Base-by-base conservation (phyloP, 2,888 invertebrate genomes). In the Didymodactylos carnosus region DNA sequence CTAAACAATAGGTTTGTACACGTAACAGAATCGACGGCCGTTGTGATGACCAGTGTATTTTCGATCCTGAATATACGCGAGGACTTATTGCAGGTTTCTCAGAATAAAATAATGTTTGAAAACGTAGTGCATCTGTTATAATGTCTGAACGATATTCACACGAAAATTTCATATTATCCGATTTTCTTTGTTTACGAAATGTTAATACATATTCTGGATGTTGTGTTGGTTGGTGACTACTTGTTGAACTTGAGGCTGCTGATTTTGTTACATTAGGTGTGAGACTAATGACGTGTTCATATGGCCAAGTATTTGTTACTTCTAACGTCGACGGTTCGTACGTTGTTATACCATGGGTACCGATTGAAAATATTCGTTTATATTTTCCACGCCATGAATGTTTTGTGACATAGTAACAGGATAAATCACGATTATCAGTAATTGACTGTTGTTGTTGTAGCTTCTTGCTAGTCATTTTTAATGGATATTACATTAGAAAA, bases 371-470 rank as follows among this genome's bases (percentile, higher is more conserved):
- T 80, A 98, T 91, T 79, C 98, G 87, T 84, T 94, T 94, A 85
- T 98, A 98, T 81, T 92, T 95, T 83, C 97, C 98, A 84, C 94
- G 95, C 97, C 97, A 98, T 74, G 87, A 93, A 84, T 94, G 94
- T 85, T 98, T 98, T 43, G 91, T 94, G 81, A 95, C 94, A 81
- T 92, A 88, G 86, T 92, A 98, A 82, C 95, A 94, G 78, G 92
- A 91, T 82, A 94, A 88, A 88, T 98, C 97, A 81, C 90, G 88
- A 86, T 94, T 95, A 85, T 94, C 92, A 86, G 90, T 90, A 82
- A 91, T 78, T 46, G n/a, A n/a, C n/a, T n/a, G n/a, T n/a, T n/a
- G n/a, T n/a, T n/a, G n/a, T n/a, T n/a, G n/a, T n/a, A n/a, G n/a
- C n/a, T n/a, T n/a, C n/a, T n/a, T n/a, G n/a, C 70, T 70, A 10